Evolutionary conservation across 2,888 invertebrate genomes (phyloP).

Genomic region (Ischnura elegans): DNA sequence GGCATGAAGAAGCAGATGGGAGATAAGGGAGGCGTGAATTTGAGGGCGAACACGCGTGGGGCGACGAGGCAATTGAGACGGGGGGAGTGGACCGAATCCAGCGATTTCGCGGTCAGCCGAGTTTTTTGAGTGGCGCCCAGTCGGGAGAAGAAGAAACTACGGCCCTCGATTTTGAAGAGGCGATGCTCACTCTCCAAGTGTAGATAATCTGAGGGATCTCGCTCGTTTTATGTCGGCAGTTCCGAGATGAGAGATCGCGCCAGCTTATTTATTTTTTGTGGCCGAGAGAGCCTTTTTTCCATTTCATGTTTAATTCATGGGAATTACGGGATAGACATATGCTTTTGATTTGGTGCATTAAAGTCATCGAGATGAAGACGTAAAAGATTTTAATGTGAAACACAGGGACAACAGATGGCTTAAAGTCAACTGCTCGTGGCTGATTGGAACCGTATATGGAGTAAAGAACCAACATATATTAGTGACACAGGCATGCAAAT

Average conservation of each 20-base stretch:
- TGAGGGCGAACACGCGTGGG: not conserved
- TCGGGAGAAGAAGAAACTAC: not conserved
- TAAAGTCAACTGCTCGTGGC: not conserved
- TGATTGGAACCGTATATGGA: not conserved
- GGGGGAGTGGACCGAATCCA: not conserved
- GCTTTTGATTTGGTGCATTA: constrained; percentile 22
- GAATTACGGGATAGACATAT: not conserved
- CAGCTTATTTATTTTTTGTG: not conserved
- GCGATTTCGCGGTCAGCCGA: constrained; percentile 53
- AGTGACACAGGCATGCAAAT: no score
- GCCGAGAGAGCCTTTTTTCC: not conserved
- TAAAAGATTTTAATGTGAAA: not conserved
- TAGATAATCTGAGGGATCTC: constrained; percentile 42
- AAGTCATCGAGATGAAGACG: not conserved
- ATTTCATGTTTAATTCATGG: constrained; percentile 54
- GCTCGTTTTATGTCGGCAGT: not conserved
- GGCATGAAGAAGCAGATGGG: not conserved
- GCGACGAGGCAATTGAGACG: not conserved
- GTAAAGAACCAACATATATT: not conserved
- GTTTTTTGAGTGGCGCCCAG: not conserved
- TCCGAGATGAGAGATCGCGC: not conserved
- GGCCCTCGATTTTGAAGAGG: not conserved
- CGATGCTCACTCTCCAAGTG: not conserved
- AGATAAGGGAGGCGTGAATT: constrained; percentile 26
- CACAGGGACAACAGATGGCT: not conserved